Conservation (phyloP, 2,888 invertebrate species). For the Hesperia comma region DNA sequence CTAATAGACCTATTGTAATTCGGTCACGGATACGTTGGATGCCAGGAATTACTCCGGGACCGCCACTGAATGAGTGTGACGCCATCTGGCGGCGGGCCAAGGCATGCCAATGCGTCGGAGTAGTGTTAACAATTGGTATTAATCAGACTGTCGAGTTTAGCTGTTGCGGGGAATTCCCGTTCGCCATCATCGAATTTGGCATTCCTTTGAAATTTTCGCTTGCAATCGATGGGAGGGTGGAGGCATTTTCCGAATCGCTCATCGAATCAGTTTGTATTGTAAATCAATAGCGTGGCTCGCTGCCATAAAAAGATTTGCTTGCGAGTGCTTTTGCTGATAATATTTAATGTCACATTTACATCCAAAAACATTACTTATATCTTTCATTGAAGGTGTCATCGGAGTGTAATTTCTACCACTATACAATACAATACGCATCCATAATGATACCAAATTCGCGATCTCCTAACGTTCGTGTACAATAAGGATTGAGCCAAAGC, state of each 20-base stretch:
- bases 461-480: too few species aligned
- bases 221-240: too few species aligned
- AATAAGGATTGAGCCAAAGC: too few species aligned
- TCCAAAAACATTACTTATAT: too few species aligned
- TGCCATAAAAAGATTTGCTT: too few species aligned
- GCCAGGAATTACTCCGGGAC: neutral
- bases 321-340: too few species aligned
- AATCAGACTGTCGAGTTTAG: constrained; percentile 22
- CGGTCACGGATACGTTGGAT: neutral
- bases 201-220: constrained; percentile 4
- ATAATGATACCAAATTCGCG: too few species aligned
- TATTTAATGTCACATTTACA: too few species aligned
- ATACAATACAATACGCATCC: too few species aligned
- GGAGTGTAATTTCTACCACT: too few species aligned
- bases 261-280: neutral
- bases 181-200: constrained; percentile 9
- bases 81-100: constrained; percentile 24
- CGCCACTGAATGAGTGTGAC: constrained; percentile 1
- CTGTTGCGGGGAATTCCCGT: constrained; percentile 3
- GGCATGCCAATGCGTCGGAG: constrained; percentile 29
- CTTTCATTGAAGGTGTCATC: too few species aligned
- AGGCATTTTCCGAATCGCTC: neutral
- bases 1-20: neutral
- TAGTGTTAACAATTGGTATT: constrained; percentile 36
- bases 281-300: neutral